Conservation (phyloP, 2,888 invertebrate genomes). For the Plebejus anna region DNA sequence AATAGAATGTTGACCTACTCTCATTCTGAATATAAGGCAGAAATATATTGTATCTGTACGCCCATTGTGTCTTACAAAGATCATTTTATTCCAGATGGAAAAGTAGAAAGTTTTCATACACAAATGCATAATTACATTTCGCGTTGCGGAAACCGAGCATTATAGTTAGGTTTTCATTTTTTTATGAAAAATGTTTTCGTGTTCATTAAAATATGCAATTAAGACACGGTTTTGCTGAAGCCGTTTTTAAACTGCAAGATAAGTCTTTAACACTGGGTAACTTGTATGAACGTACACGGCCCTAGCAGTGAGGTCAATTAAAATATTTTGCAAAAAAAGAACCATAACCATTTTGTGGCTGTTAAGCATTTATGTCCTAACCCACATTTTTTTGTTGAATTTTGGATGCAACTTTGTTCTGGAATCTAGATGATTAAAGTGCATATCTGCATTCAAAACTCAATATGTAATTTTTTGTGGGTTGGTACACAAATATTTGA, state of each 20-base stretch:
- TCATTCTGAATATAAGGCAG: constrained; percentile 37
- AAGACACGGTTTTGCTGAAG: background rate
- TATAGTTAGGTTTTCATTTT: constrained; percentile 19
- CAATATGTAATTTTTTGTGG: no score
- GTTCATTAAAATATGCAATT: constrained; percentile 28
- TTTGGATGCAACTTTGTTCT: no score
- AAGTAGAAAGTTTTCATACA: constrained; percentile 30
- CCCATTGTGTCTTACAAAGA: constrained; percentile 39
- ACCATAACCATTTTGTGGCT: no score
- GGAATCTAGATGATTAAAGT: no score
- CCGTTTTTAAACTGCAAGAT: background rate
- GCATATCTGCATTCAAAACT: no score
- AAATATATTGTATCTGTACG: constrained; percentile 40
- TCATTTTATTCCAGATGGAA: constrained; percentile 40
- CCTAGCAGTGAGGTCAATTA: no score
- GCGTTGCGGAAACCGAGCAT: constrained; percentile 23
- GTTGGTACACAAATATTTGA: no score
- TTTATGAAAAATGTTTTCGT: constrained; percentile 24
- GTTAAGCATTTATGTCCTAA: no score
- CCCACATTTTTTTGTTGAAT: no score
- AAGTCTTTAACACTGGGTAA: background rate
- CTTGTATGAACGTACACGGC: no score
- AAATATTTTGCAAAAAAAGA: no score
- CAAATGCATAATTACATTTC: constrained; percentile 35
- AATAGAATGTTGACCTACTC: constrained; percentile 40